A percentile compares a stretch with the other conserved stretches of the same genome.
These are phyloP conservation scores for Drosophila ustulata DNA, from an alignment of 2,888 invertebrate species.

Conservation along the genomic window DNA sequence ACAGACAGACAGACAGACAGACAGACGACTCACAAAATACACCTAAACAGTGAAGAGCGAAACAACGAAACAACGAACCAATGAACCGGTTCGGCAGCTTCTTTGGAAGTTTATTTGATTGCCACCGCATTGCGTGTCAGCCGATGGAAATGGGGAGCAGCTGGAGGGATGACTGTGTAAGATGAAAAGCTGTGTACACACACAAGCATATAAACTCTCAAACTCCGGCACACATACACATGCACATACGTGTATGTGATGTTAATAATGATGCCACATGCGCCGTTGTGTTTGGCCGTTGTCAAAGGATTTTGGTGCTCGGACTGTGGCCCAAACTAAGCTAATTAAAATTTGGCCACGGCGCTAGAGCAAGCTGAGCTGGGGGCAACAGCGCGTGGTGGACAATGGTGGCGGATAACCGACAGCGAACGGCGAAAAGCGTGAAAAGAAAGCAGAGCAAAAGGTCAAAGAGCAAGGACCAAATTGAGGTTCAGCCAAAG, in stretches of 20 bases:
- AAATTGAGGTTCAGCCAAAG: conserved; percentile 60
- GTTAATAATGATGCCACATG: conserved; percentile 52
- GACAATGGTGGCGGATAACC: conserved; percentile 7
- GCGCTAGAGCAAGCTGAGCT: conserved; percentile 10
- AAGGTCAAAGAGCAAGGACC: conserved; percentile 39
- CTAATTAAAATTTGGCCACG: conserved; percentile 74
- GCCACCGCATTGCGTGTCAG: conserved; percentile 20
- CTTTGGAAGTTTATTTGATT: conserved; percentile 46
- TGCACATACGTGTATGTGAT: not conserved
- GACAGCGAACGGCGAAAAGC: not conserved
- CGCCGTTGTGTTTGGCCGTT: conserved; percentile 37
- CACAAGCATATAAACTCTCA: not conserved
- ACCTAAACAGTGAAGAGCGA: not conserved
- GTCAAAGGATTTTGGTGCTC: conserved; percentile 59
- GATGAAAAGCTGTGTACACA: conserved; percentile 12
- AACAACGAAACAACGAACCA: not conserved
- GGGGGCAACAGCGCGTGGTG: conserved; percentile 9
- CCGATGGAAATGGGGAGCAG: not conserved
- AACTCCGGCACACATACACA: not conserved
- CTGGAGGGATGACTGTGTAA: not conserved
- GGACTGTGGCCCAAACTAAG: conserved; percentile 66
- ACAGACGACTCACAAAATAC: not conserved
- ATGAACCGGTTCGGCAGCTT: conserved; percentile 8
- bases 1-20: not conserved
- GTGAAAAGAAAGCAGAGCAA: conserved; percentile 52